A percentile compares a stretch with the other conserved stretches of the same genome.
These are phyloP conservation scores for Patagioenas fasciata DNA, from an alignment of 2,113 vertebrate species.

Conservation along the genomic window DNA sequence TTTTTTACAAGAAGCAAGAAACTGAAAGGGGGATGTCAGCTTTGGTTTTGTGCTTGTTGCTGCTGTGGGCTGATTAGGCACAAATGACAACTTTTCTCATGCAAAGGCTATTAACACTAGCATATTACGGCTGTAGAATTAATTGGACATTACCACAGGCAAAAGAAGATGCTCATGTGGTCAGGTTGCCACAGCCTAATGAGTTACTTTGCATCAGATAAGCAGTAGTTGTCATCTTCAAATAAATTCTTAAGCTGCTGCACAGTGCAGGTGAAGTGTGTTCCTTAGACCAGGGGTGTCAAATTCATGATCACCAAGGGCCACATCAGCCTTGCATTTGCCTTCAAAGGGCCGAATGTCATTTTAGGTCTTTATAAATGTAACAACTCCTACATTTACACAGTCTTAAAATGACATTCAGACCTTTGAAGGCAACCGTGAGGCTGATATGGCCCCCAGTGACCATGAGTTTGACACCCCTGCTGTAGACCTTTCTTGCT, in stretches of 20 bases:
- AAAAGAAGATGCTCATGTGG: background rate
- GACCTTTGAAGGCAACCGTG: too few species aligned
- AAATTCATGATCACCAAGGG: too few species aligned
- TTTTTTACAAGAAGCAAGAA: background rate
- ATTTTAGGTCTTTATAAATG: too few species aligned
- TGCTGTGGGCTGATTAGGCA: background rate
- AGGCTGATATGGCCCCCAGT: too few species aligned
- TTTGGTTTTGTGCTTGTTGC: background rate
- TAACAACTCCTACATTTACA: too few species aligned
- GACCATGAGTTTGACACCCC: too few species aligned
- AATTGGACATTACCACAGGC: background rate
- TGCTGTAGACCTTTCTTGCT: background rate
- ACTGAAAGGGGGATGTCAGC: background rate
- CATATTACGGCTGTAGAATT: background rate
- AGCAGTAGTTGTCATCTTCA: background rate
- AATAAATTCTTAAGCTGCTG: background rate
- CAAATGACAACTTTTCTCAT: background rate
- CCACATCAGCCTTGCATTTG: too few species aligned
- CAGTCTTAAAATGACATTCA: too few species aligned
- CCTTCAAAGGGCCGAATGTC: too few species aligned
- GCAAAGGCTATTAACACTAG: background rate
- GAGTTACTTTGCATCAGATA: background rate
- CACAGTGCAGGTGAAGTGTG: background rate
- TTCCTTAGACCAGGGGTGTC: background rate
- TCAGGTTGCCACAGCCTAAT: background rate